Percentiles rank a stretch among this genome's conserved stretches.
Evolutionary conservation across 2,888 invertebrate genomes (phyloP).

Genomic region (Eupithecia exiguata): DNA sequence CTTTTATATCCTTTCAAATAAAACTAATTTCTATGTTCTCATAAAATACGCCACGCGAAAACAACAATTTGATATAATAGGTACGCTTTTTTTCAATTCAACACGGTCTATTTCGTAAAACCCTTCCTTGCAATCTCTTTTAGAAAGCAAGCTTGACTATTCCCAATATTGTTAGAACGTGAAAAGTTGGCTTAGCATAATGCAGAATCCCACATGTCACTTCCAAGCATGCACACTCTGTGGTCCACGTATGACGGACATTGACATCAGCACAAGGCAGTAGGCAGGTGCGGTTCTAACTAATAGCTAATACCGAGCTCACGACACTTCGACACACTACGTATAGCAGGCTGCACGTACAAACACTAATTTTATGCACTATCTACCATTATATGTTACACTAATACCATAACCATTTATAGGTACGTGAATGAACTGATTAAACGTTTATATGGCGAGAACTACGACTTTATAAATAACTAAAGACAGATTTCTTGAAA

Average conservation of each 20-base stretch:
- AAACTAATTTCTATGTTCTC: slow-evolving; percentile 6
- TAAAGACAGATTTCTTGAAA: slow-evolving; percentile 22
- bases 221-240: slow-evolving; percentile 15
- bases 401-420: slow-evolving; percentile 30
- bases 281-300: slow-evolving; percentile 70
- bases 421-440: slow-evolving; percentile 33
- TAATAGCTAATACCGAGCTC: slow-evolving; percentile 60
- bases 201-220: slow-evolving; percentile 19
- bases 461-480: slow-evolving; percentile 29
- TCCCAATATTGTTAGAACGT: not conserved
- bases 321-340: slow-evolving; percentile 38
- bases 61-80: not conserved
- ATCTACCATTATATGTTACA: slow-evolving; percentile 26
- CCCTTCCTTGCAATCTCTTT: not conserved
- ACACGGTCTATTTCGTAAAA: not conserved
- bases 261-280: slow-evolving; percentile 76
- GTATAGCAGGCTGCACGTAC: slow-evolving; percentile 43
- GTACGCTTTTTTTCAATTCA: not conserved
- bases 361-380: slow-evolving; percentile 35
- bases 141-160: not conserved
- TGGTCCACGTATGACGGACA: slow-evolving; percentile 72
- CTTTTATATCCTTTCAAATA: slow-evolving; percentile 6
- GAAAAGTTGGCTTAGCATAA: not conserved
- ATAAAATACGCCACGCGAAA: not conserved
- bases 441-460: slow-evolving; percentile 24